Evolutionary conservation across 1,140 invertebrate species (phyloP).

Genomic region (Drosophila funebris): DNA sequence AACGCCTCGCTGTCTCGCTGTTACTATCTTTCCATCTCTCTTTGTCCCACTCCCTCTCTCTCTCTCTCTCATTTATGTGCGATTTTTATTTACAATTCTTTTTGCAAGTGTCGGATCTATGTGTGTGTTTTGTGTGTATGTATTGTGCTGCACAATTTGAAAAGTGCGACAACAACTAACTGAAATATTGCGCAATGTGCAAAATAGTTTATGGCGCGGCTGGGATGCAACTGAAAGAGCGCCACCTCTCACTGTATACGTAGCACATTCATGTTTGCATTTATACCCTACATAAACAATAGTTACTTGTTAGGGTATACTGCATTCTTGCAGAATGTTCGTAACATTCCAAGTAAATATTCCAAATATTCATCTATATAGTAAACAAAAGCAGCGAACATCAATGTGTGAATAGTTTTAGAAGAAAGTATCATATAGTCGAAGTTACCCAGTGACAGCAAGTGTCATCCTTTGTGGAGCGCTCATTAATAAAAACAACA

Average conservation of each 20-base stretch:
- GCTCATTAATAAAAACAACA: slow-evolving; percentile 77
- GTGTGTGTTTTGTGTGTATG: slow-evolving; percentile 46
- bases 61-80: slow-evolving; percentile 57
- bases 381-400: neutral
- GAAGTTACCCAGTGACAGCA: neutral
- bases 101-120: slow-evolving; percentile 47
- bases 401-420: neutral
- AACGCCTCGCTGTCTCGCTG: slow-evolving; percentile 8
- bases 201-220: slow-evolving; percentile 75
- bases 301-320: neutral
- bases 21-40: slow-evolving; percentile 9
- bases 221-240: slow-evolving; percentile 47
- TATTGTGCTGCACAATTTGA: slow-evolving; percentile 63
- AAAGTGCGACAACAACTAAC: slow-evolving; percentile 63
- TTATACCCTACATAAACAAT: slow-evolving; percentile 5
- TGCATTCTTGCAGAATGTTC: neutral
- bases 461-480: slow-evolving; percentile 18
- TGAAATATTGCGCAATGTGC: slow-evolving; percentile 78
- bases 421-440: neutral
- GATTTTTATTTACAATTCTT: slow-evolving; percentile 76
- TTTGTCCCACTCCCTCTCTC: neutral
- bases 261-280: slow-evolving; percentile 54
- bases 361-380: neutral
- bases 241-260: slow-evolving; percentile 48
- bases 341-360: neutral